Evolutionary conservation across 1,140 invertebrate species (phyloP).

Genomic region (Hycleus phaleratus): DNA sequence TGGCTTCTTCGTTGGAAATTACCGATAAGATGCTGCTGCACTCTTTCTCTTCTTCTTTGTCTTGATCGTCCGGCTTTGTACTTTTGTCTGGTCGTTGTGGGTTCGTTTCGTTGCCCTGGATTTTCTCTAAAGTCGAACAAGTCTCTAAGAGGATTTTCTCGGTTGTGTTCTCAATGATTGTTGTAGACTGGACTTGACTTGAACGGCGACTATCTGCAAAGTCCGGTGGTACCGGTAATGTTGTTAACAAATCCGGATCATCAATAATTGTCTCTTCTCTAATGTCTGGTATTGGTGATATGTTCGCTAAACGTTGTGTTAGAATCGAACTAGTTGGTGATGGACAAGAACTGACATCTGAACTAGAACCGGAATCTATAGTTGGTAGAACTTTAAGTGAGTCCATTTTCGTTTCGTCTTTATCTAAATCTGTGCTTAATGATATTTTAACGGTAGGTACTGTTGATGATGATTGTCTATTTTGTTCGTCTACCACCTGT

Average conservation of each 20-base stretch:
- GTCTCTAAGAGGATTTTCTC: slow-evolving; percentile 31
- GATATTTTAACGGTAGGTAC: slow-evolving; percentile 36
- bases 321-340: slow-evolving; percentile 49
- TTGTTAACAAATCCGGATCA: slow-evolving; percentile 31
- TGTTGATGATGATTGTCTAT: slow-evolving; percentile 29
- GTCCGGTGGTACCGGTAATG: slow-evolving; percentile 62
- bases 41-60: slow-evolving; percentile 38
- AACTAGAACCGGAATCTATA: slow-evolving; percentile 40
- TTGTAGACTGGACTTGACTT: slow-evolving; percentile 32
- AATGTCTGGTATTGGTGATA: slow-evolving; percentile 61
- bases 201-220: slow-evolving; percentile 64
- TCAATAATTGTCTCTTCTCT: slow-evolving; percentile 57
- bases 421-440: slow-evolving; percentile 29
- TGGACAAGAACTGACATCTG: slow-evolving; percentile 51
- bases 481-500: slow-evolving; percentile 52
- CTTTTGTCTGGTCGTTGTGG: slow-evolving; percentile 20
- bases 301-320: slow-evolving; percentile 45
- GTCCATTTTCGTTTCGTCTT: slow-evolving; percentile 28
- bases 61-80: slow-evolving; percentile 18
- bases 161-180: slow-evolving; percentile 11
- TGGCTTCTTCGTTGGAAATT: slow-evolving; percentile 61
- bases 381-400: slow-evolving; percentile 40
- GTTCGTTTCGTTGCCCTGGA: slow-evolving; percentile 25
- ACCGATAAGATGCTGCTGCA: slow-evolving; percentile 52
- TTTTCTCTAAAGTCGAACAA: slow-evolving; percentile 24